Conservation (phyloP, 2,888 invertebrate genomes). For the Rambutsinella grinnellia region DNA sequence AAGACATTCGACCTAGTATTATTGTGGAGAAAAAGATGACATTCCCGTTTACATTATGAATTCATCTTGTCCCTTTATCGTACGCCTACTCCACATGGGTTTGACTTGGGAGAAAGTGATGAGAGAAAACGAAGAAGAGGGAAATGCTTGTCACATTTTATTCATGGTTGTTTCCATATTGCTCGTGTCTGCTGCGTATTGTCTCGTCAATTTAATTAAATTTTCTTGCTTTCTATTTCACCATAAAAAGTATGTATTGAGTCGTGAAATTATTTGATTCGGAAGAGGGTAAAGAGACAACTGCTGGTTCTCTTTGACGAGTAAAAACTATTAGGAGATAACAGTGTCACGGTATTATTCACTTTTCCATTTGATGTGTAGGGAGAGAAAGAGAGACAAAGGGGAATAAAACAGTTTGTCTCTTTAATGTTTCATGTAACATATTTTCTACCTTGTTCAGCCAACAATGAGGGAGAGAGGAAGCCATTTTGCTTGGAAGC, state of each 20-base stretch:
- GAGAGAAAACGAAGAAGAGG: neutral
- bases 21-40: neutral
- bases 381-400: too few relatives aligned
- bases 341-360: too few relatives aligned
- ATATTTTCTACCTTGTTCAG: too few relatives aligned
- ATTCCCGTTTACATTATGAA: slow-evolving; percentile 4
- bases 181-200: slow-evolving; percentile 6
- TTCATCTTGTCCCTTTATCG: slow-evolving; percentile 1
- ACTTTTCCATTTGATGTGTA: too few relatives aligned
- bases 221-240: slow-evolving; percentile 18
- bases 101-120: neutral
- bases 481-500: too few relatives aligned
- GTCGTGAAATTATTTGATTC: neutral
- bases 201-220: slow-evolving; percentile 44
- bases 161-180: too few relatives aligned
- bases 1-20: neutral
- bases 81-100: neutral
- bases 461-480: too few relatives aligned
- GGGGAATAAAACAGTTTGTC: too few relatives aligned
- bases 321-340: too few relatives aligned
- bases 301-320: too few relatives aligned
- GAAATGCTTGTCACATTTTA: slow-evolving; percentile 30
- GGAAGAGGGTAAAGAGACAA: neutral
- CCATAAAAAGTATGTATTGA: neutral
- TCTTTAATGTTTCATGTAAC: too few relatives aligned